Evolutionary conservation across 2,888 invertebrate genomes (phyloP).

Genomic region (Adela reaumurella): DNA sequence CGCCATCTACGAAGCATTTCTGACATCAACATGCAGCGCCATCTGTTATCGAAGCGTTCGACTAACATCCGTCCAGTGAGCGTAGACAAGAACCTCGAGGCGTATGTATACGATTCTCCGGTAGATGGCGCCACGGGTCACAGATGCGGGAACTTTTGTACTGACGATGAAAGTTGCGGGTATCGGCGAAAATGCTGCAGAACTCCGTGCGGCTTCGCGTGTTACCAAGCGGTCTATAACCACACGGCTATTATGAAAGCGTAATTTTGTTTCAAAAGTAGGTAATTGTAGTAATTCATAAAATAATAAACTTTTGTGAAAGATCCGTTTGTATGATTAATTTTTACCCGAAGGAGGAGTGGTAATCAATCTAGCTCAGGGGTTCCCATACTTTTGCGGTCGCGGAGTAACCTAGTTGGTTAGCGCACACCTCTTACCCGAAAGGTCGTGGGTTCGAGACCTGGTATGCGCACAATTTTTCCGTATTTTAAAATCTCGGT

Average conservation of each 20-base stretch:
- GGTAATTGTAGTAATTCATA: no score
- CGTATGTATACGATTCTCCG: neutral
- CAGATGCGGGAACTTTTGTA: neutral
- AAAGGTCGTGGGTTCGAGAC: no score
- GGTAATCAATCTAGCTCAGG: no score
- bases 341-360: no score
- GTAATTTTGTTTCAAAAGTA: no score
- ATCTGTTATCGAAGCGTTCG: neutral
- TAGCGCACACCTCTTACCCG: no score
- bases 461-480: no score
- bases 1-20: neutral
- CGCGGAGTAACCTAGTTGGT: no score
- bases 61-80: neutral
- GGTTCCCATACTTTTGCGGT: no score
- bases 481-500: no score
- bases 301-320: no score
- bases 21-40: neutral
- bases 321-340: no score
- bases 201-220: neutral
- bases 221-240: neutral
- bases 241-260: neutral
- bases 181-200: neutral
- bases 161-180: neutral
- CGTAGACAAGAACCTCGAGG: neutral
- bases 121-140: neutral